These are phyloP conservation scores for Loripinus fragilis DNA, from an alignment of 2,888 invertebrate species.

Conservation along the genomic window DNA sequence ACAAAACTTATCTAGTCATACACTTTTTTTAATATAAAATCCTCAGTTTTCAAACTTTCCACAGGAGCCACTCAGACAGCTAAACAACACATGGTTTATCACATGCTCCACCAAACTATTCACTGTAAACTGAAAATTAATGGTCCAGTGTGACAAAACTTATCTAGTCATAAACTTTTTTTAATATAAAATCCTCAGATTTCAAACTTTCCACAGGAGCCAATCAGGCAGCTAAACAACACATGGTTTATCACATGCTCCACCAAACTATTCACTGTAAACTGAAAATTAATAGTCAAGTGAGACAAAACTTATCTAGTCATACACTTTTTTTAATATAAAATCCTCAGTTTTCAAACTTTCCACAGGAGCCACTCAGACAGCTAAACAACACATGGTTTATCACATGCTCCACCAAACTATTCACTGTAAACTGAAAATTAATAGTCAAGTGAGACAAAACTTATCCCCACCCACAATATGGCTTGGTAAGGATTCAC, in stretches of 20 bases:
- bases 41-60: slow-evolving; percentile 76
- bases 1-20: too few species aligned
- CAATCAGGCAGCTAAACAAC: slow-evolving; percentile 72
- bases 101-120: slow-evolving; percentile 85
- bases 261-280: slow-evolving; percentile 88
- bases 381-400: slow-evolving; percentile 82
- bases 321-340: slow-evolving; percentile 92
- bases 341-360: slow-evolving; percentile 85
- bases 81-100: slow-evolving; percentile 83
- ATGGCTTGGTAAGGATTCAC: slow-evolving; percentile 26
- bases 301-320: too few species aligned
- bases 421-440: slow-evolving; percentile 87
- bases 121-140: slow-evolving; percentile 87
- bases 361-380: slow-evolving; percentile 24
- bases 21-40: slow-evolving; percentile 91
- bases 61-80: slow-evolving; percentile 38
- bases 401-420: slow-evolving; percentile 83
- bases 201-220: slow-evolving; percentile 34
- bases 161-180: slow-evolving; percentile 96
- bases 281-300: too few species aligned
- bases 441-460: too few species aligned
- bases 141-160: too few species aligned
- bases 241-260: slow-evolving; percentile 84
- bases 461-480: too few species aligned
- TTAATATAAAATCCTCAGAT: slow-evolving; percentile 87